phyloP scores from a whole-genome alignment of 2,113 vertebrate genomes.

The Hippocampus guttulatus region DNA sequence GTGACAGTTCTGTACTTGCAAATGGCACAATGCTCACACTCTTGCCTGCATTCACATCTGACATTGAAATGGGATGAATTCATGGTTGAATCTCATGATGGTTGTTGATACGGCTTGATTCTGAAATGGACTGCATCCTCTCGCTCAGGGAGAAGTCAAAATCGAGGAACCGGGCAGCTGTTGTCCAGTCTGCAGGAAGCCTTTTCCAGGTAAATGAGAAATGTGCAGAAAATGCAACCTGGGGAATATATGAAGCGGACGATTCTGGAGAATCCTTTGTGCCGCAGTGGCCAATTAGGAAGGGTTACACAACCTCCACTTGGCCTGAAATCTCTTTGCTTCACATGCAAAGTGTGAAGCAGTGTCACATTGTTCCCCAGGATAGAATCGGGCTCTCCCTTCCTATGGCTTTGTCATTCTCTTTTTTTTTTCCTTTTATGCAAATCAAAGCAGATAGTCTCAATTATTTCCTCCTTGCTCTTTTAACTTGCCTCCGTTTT shows the following conservation, averaged over 20 bases:
- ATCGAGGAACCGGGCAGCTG: conserved; percentile 77
- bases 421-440: not conserved
- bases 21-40: too few species aligned
- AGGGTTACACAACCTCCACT: conserved; percentile 44
- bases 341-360: conserved; percentile 22
- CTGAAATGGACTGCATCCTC: not conserved
- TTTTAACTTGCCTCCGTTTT: not conserved
- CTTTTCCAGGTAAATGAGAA: conserved; percentile 64
- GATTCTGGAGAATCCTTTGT: conserved; percentile 6
- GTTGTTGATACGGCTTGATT: not conserved
- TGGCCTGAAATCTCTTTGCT: conserved; percentile 41
- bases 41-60: too few species aligned
- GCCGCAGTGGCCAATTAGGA: conserved; percentile 41
- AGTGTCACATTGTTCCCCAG: conserved; percentile 42
- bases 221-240: not conserved
- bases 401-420: conserved; percentile 13
- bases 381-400: conserved; percentile 3
- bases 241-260: not conserved
- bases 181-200: conserved; percentile 78
- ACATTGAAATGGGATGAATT: too few species aligned
- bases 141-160: conserved; percentile 73
- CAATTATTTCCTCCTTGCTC: not conserved
- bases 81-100: not conserved
- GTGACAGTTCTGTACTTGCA: too few species aligned
- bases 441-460: conserved; percentile 13